A percentile compares a stretch with the other conserved stretches of the same genome.
Evolutionary conservation across 1,140 invertebrate species (phyloP).

Genomic region (Cydia splendana): DNA sequence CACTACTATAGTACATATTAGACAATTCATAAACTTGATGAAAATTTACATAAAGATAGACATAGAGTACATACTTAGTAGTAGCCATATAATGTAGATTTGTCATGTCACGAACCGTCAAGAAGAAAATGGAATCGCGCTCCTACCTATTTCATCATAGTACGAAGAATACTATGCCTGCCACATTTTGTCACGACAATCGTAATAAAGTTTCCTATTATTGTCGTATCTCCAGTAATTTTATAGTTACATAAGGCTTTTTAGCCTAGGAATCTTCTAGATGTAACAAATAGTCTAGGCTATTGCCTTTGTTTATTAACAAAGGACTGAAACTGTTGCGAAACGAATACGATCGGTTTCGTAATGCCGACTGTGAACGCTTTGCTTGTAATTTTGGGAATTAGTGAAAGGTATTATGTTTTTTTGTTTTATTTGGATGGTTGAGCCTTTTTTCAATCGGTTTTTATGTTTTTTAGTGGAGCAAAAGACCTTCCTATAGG

Average conservation of each 20-base stretch:
- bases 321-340: constrained; percentile 7
- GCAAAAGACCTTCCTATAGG: no score
- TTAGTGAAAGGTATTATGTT: not conserved
- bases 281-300: constrained; percentile 15
- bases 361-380: not conserved
- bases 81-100: no score
- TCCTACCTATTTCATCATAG: not conserved
- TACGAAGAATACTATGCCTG: not conserved
- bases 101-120: no score
- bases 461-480: no score
- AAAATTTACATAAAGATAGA: no score
- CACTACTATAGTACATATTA: no score
- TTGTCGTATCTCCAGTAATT: not conserved
- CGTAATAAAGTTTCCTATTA: not conserved
- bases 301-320: no score
- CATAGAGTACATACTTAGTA: no score
- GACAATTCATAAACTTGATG: no score
- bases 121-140: not conserved
- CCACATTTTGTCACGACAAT: not conserved
- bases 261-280: not conserved
- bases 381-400: not conserved
- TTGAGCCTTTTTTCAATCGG: no score
- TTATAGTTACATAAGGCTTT: not conserved
- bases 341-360: not conserved
- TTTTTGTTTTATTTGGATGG: not conserved